A percentile compares a stretch with the other conserved stretches of the same genome.
phyloP scores from a whole-genome alignment of 1,140 invertebrate genomes.

The Megathymus violae region DNA sequence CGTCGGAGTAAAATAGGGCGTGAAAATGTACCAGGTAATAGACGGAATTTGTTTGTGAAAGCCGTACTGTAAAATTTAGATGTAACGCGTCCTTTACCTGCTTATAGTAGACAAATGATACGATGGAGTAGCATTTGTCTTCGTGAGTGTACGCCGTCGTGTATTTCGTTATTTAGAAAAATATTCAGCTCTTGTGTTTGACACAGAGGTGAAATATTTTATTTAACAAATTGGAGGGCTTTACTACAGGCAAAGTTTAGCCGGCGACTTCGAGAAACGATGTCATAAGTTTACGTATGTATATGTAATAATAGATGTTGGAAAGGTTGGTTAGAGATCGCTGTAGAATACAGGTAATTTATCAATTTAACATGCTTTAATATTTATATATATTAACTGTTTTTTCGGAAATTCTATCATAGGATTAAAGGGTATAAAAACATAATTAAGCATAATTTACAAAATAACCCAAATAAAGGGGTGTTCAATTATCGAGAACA shows the following conservation, averaged over 20 bases:
- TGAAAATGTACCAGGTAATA: constrained; percentile 71
- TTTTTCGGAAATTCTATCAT: too few species aligned
- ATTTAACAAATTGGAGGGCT: constrained; percentile 21
- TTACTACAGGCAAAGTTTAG: constrained; percentile 14
- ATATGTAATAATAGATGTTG: too few species aligned
- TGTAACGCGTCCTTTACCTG: constrained; percentile 53
- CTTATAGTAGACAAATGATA: constrained; percentile 49
- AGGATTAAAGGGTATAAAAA: too few species aligned
- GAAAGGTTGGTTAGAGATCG: too few species aligned
- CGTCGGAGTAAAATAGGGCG: constrained; percentile 73
- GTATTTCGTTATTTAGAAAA: constrained; percentile 11
- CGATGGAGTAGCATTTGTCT: constrained; percentile 58
- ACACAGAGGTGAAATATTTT: constrained; percentile 15
- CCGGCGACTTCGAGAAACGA: constrained; percentile 1
- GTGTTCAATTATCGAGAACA: too few species aligned
- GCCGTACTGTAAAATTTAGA: constrained; percentile 64
- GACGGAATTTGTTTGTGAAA: constrained; percentile 73
- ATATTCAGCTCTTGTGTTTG: constrained; percentile 38
- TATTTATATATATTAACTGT: too few species aligned
- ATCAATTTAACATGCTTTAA: too few species aligned
- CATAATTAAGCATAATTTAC: too few species aligned
- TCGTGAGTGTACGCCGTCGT: constrained; percentile 8
- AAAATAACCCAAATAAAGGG: too few species aligned
- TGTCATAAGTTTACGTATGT: too few species aligned
- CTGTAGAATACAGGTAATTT: too few species aligned